Conservation (phyloP, 2,797 vertebrate species). For the Crypturellus tataupa region DNA sequence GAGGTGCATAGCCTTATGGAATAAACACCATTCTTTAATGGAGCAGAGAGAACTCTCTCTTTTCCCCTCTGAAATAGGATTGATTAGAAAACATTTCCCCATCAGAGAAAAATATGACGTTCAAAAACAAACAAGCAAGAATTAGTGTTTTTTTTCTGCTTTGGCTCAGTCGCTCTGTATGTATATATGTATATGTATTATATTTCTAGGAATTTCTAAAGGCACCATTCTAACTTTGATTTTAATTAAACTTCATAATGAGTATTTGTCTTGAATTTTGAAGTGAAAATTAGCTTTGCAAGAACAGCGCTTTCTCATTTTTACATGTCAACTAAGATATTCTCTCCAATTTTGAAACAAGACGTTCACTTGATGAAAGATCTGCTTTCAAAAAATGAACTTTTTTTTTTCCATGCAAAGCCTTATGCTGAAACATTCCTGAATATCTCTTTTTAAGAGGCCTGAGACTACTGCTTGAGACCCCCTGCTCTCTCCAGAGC, state of each 20-base stretch:
- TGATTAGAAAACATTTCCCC: not conserved
- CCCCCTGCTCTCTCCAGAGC: not conserved
- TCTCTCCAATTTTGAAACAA: not conserved
- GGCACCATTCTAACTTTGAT: not conserved
- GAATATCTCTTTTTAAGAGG: not conserved
- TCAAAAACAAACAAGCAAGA: not conserved
- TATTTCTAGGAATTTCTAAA: not conserved
- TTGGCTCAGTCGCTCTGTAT: not conserved
- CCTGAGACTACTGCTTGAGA: not conserved
- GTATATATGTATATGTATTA: not conserved
- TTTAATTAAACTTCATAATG: not conserved
- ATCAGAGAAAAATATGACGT: not conserved
- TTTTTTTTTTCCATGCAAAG: not conserved
- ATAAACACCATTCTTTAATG: not conserved
- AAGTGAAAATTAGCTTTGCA: slow-evolving; percentile 37
- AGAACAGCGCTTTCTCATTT: slow-evolving; percentile 56
- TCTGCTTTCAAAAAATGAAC: slow-evolving; percentile 17
- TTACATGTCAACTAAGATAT: slow-evolving; percentile 39
- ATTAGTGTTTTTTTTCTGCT: not conserved
- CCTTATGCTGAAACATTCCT: not conserved
- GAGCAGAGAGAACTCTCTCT: not conserved
- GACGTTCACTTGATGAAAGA: slow-evolving; percentile 29
- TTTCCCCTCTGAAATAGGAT: not conserved
- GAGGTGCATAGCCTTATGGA: not conserved
- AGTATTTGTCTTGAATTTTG: slow-evolving; percentile 26